These are phyloP conservation scores for Enteromius afrohamiltoni DNA, from an alignment of 2,797 vertebrate species.

Conservation along the genomic window DNA sequence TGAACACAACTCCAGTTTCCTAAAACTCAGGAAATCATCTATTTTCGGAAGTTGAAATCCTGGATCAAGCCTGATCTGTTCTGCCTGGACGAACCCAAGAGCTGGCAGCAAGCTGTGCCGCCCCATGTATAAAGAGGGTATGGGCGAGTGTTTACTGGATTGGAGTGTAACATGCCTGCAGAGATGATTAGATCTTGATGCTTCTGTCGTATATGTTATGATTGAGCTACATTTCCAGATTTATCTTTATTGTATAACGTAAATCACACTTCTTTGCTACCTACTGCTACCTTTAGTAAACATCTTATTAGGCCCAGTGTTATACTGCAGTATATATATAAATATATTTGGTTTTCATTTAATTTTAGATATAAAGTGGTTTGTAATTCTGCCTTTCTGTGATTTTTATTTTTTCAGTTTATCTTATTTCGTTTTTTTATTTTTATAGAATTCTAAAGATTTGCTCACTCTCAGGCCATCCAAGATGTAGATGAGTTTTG, in stretches of 20 bases:
- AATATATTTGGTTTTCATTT: neutral
- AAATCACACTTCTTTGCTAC: neutral
- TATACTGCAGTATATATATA: neutral
- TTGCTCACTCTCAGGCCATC: neutral
- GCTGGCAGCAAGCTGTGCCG: constrained; percentile 12
- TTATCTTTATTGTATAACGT: neutral
- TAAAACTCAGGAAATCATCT: constrained; percentile 53
- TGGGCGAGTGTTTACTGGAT: neutral
- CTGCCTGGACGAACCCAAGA: constrained; percentile 36
- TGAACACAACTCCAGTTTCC: constrained; percentile 20
- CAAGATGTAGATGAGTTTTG: neutral
- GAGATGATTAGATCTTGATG: neutral
- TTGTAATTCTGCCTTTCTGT: neutral
- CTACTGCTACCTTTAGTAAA: neutral
- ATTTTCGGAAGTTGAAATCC: constrained; percentile 55
- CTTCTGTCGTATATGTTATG: neutral
- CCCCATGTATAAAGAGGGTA: constrained; percentile 9
- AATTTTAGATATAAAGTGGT: neutral
- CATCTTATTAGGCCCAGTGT: neutral
- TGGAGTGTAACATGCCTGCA: neutral
- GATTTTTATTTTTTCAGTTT: too few relatives aligned
- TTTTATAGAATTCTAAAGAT: neutral
- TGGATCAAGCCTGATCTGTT: constrained; percentile 58
- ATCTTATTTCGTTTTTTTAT: neutral
- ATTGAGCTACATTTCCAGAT: neutral